phyloP scores from a whole-genome alignment of 2,113 vertebrate species.

The Perca flavescens region DNA sequence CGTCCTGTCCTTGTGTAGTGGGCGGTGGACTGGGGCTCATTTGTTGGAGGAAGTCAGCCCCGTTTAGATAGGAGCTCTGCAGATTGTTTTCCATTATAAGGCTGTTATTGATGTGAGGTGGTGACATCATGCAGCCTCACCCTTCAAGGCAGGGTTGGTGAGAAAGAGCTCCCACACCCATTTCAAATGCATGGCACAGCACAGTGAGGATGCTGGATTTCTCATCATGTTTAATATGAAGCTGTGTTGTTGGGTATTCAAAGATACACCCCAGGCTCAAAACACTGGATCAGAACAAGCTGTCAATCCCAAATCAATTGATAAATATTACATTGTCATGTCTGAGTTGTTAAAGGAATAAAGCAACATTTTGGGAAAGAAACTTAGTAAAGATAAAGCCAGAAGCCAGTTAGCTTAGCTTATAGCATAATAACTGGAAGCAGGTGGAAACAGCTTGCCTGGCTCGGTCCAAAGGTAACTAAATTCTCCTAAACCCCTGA shows the following conservation, averaged over 20 bases:
- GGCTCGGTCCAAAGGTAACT: not conserved
- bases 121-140: constrained; percentile 82
- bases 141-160: constrained; percentile 61
- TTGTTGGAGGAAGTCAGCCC: constrained; percentile 86
- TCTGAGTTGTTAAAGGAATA: not conserved
- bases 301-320: not conserved
- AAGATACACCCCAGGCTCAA: not conserved
- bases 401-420: not conserved
- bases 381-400: not conserved
- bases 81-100: constrained; percentile 83
- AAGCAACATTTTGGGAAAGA: not conserved
- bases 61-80: constrained; percentile 84
- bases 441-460: not conserved
- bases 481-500: not conserved
- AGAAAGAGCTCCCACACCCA: constrained; percentile 67
- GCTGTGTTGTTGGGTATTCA: not conserved
- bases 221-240: constrained; percentile 29
- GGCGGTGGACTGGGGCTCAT: constrained; percentile 72
- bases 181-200: constrained; percentile 67
- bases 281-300: not conserved
- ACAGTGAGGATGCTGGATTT: constrained; percentile 31
- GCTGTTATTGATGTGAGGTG: constrained; percentile 70
- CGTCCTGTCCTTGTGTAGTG: constrained; percentile 91
- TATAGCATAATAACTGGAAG: not conserved
- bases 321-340: not conserved